Base-by-base conservation (phyloP, 2,888 invertebrate species). In the Helicoverpa assulta region DNA sequence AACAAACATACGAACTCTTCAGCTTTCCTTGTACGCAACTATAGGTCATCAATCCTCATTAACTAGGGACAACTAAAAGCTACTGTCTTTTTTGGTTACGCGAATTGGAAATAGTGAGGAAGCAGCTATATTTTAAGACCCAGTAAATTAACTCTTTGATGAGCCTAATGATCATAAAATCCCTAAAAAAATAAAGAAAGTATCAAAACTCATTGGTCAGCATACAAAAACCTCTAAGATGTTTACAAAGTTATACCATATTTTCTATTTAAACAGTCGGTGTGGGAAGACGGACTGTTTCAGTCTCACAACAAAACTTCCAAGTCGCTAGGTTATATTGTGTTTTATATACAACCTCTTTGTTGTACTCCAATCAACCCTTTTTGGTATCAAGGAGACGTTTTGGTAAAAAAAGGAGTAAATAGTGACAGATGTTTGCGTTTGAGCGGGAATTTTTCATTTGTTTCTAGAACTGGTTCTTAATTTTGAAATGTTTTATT, bases 241-340 rank as follows among this genome's bases (percentile, higher is more conserved):
- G 92, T 94, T 94, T 93, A 95, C 94, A 93, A 93, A 94, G 93
- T 95, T 94, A 94, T 94, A 93, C 87, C 91, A 94, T 94, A 95
- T 95, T 95, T 95, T 94, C 93, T 93, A 94, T 94, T 92, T 91
- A 91, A 94, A 92, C 90, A 92, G 89, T 86, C 89, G 89, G 89
- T 91, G 92, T 91, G 94, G 93, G 92, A 92, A 92, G 92, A 90
- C 88, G 86, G 89, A 85, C 82, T 89, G 88, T 87, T 89, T 86
- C 77, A 81, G 78, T 47, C 73, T 56, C 60, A 85, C 81, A 85
- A 85, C 80, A 83, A 40, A 67, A 78, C 77, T 76, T 69, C 69
- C 63, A 53, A 66, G 70, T 67, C 61, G 56, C 55, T 74, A 64
- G 54, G 66, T 70, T 72, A 70, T 75, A 78, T 79, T 81, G 60